These are phyloP conservation scores for Terrapene triunguis DNA, from an alignment of 2,113 vertebrate species.

Conservation along the genomic window DNA sequence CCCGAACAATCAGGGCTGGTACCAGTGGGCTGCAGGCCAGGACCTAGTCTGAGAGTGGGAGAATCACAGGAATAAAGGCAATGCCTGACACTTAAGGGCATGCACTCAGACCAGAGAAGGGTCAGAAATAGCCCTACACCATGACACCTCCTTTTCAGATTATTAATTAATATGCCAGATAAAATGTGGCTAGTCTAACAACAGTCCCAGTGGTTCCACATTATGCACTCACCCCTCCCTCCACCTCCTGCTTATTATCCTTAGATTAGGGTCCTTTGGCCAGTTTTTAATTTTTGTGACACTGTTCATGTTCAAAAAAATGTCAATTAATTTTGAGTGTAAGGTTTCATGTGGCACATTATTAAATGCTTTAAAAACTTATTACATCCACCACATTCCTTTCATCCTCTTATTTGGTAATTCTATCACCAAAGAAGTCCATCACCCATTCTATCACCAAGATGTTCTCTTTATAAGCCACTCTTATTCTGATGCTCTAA, in stretches of 20 bases:
- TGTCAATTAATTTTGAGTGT: neutral
- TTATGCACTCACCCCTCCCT: neutral
- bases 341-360: neutral
- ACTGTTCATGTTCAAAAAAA: neutral
- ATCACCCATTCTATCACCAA: neutral
- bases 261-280: neutral
- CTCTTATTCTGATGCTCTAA: neutral
- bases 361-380: neutral
- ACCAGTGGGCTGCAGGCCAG: neutral
- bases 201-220: too few species aligned
- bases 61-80: neutral
- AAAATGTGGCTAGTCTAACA: neutral
- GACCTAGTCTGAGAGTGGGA: neutral
- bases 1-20: neutral
- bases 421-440: neutral
- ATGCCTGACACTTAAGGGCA: accelerated
- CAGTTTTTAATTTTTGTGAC: neutral
- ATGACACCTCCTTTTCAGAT: neutral
- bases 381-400: neutral
- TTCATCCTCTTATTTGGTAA: neutral
- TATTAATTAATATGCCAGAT: neutral
- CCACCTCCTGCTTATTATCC: neutral
- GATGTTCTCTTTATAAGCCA: neutral
- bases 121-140: neutral
- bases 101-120: neutral